Conservation (phyloP, 2,113 vertebrate genomes). For the Corydoras sp. region DNA sequence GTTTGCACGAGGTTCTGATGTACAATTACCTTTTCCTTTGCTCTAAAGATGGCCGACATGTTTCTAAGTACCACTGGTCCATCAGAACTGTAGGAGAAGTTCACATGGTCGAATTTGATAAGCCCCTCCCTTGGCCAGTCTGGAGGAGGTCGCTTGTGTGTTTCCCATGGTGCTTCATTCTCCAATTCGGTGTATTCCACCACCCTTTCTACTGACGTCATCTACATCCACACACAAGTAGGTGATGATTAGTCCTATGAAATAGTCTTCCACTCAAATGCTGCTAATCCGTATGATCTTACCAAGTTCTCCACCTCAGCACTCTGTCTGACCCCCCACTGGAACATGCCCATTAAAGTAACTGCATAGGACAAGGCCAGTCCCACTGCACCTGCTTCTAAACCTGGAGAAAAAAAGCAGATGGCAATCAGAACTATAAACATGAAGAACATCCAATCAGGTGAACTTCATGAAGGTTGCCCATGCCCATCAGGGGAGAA, state of each 20-base stretch:
- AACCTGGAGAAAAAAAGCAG: constrained; percentile 54
- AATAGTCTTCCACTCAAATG: not conserved
- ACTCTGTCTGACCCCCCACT: constrained; percentile 94
- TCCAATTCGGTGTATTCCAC: constrained; percentile 89
- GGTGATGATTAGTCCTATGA: not conserved
- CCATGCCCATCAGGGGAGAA: no score
- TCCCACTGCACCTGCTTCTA: constrained; percentile 83
- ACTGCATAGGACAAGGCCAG: constrained; percentile 83
- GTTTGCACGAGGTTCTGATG: not conserved
- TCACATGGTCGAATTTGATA: constrained; percentile 84
- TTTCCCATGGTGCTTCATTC: constrained; percentile 88
- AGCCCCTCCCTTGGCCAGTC: constrained; percentile 80
- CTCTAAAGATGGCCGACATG: constrained; percentile 75
- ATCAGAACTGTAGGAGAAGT: constrained; percentile 79
- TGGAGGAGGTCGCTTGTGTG: constrained; percentile 66
- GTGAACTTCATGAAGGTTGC: not conserved
- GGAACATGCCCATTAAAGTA: constrained; percentile 89
- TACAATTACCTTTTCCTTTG: constrained; percentile 80
- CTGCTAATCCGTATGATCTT: constrained; percentile 38
- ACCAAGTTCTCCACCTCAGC: constrained; percentile 96
- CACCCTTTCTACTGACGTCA: constrained; percentile 93
- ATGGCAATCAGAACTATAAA: not conserved
- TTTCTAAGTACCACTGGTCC: constrained; percentile 81
- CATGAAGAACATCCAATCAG: not conserved
- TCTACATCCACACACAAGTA: constrained; percentile 58